Percentiles rank a stretch among this genome's conserved stretches.
phyloP scores from a whole-genome alignment of 2,888 invertebrate genomes.

The Nephrotoma appendiculata region DNA sequence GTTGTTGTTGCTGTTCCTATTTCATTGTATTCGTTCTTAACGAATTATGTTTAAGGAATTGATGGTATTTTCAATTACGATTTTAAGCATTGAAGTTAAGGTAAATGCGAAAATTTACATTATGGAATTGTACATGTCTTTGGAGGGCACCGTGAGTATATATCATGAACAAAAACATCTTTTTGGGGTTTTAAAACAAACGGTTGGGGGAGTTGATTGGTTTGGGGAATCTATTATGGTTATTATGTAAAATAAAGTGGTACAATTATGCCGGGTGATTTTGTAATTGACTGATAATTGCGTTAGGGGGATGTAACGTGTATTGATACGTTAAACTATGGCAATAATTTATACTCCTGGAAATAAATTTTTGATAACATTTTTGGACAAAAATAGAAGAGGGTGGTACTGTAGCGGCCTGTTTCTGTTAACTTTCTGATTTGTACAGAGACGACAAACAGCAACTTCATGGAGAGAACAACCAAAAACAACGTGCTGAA shows the following conservation, averaged over 20 bases:
- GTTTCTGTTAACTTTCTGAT: no score
- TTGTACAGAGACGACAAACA: no score
- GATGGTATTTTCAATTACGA: not conserved
- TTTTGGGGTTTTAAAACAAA: not conserved
- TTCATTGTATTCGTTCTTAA: not conserved
- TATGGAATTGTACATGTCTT: not conserved
- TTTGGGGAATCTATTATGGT: not conserved
- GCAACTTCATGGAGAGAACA: no score
- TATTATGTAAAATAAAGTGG: not conserved
- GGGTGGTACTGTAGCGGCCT: no score
- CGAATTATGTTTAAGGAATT: not conserved
- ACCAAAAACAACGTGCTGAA: no score
- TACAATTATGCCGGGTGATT: not conserved
- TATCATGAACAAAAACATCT: not conserved
- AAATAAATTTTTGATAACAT: no score
- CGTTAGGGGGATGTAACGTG: no score
- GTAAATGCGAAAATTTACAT: not conserved
- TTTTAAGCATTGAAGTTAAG: not conserved
- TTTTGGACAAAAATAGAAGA: no score
- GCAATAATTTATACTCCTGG: no score
- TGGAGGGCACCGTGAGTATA: not conserved
- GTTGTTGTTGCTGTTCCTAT: not conserved
- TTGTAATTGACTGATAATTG: not conserved
- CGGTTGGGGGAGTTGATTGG: not conserved
- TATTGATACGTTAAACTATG: no score